phyloP scores from a whole-genome alignment of 1,140 invertebrate genomes.

The Bradynema listronoti region DNA sequence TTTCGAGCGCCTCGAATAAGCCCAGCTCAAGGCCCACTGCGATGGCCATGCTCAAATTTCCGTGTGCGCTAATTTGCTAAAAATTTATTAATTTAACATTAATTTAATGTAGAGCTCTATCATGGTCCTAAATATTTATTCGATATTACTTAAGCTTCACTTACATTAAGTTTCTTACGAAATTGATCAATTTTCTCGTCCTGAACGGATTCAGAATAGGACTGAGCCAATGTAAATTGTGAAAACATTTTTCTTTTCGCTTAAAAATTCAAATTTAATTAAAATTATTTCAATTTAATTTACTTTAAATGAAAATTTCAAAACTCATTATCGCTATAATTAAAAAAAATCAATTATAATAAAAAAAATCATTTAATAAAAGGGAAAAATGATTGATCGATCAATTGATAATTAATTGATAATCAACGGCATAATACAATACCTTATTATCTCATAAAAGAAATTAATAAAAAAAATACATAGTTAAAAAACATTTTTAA shows the following conservation, averaged over 20 bases:
- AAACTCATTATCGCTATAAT: too few species aligned
- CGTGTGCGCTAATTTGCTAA: constrained; percentile 2
- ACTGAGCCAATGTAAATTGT: constrained; percentile 12
- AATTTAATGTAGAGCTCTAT: background rate
- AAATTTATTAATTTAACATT: background rate
- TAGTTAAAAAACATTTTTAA: too few species aligned
- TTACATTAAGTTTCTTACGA: constrained; percentile 1
- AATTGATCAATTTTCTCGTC: constrained; percentile 1
- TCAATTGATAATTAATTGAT: too few species aligned
- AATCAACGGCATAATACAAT: too few species aligned
- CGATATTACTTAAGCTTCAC: background rate
- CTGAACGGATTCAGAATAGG: background rate
- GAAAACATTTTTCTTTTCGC: constrained; percentile 2
- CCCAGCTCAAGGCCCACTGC: constrained; percentile 4
- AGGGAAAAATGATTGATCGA: too few species aligned
- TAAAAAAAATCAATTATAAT: too few species aligned
- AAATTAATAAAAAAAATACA: too few species aligned
- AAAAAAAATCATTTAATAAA: too few species aligned
- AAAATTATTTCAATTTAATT: too few species aligned
- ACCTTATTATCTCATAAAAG: too few species aligned
- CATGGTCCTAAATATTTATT: background rate
- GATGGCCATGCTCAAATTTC: constrained; percentile 14
- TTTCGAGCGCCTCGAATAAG: constrained; percentile 13
- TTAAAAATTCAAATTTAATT: too few species aligned
- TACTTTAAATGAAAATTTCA: too few species aligned